Evolutionary conservation across 92 coral and sea anemone genomes (phyloP).

Genomic region (Muricea muricata): DNA sequence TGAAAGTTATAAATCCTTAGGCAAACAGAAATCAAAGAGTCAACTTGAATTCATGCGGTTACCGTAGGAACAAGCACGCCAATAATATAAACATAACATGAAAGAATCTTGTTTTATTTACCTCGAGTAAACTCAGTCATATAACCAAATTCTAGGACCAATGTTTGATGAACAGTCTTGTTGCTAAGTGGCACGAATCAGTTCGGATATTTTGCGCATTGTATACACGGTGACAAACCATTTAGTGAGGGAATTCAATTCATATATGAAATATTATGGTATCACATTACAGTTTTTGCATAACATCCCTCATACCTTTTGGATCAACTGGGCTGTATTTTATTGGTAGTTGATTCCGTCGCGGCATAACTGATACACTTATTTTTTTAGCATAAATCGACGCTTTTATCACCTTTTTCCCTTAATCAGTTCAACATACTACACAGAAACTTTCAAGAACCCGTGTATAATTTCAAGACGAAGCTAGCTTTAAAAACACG

Average conservation of each 20-base stretch:
- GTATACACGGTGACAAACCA: background rate
- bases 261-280: background rate
- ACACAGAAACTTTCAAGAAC: no score
- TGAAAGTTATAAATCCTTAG: background rate
- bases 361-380: background rate
- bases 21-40: background rate
- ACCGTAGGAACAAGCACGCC: slow-evolving; percentile 22
- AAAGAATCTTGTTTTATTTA: slow-evolving; percentile 19
- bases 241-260: background rate
- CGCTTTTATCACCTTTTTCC: no score
- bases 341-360: background rate
- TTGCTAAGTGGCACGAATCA: background rate
- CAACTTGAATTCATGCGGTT: background rate
- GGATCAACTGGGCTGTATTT: background rate
- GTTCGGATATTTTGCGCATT: background rate
- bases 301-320: background rate
- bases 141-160: background rate
- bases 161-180: background rate
- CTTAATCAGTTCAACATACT: no score
- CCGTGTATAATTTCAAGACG: background rate
- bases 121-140: background rate
- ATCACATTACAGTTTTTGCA: slow-evolving; percentile 8
- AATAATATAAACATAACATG: background rate
- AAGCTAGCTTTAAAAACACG: background rate
- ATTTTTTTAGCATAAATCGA: background rate